Evolutionary conservation across 2,888 invertebrate species (phyloP).

Genomic region (Drosophila peninsularis): DNA sequence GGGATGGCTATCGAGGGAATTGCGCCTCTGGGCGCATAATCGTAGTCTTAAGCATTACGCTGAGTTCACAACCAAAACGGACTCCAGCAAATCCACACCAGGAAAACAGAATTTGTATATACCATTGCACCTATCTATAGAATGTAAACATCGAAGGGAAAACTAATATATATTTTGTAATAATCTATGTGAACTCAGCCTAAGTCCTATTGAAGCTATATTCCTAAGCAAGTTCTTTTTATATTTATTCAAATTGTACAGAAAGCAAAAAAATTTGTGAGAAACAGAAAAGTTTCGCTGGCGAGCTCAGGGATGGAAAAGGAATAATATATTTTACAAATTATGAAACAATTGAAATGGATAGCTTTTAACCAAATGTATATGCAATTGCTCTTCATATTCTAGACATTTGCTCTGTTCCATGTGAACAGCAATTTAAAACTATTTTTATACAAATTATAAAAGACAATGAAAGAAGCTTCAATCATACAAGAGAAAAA

Average conservation of each 20-base stretch:
- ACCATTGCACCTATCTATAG: neutral
- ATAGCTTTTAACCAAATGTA: neutral
- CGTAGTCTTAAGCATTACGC: constrained; percentile 29
- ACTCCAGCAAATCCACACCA: neutral
- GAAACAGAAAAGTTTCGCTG: constrained; percentile 41
- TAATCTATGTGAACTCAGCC: constrained; percentile 7
- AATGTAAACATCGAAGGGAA: constrained; percentile 28
- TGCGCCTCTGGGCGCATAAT: constrained; percentile 35
- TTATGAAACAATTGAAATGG: neutral
- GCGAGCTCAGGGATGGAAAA: constrained; percentile 36
- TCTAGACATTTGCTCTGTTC: neutral
- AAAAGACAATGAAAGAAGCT: constrained; percentile 2
- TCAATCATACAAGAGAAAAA: neutral
- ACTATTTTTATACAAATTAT: constrained; percentile 8
- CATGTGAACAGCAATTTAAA: neutral
- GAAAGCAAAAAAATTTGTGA: neutral
- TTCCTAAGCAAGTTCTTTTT: constrained; percentile 22
- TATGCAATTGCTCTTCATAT: neutral
- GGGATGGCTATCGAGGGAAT: constrained; percentile 1
- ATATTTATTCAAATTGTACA: constrained; percentile 24
- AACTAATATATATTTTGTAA: constrained; percentile 1
- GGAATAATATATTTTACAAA: neutral
- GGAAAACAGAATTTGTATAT: constrained; percentile 3
- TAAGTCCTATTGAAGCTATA: constrained; percentile 42
- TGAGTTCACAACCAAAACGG: constrained; percentile 8